Evolutionary conservation across 2,113 vertebrate species (phyloP).

Genomic region (Parus major): DNA sequence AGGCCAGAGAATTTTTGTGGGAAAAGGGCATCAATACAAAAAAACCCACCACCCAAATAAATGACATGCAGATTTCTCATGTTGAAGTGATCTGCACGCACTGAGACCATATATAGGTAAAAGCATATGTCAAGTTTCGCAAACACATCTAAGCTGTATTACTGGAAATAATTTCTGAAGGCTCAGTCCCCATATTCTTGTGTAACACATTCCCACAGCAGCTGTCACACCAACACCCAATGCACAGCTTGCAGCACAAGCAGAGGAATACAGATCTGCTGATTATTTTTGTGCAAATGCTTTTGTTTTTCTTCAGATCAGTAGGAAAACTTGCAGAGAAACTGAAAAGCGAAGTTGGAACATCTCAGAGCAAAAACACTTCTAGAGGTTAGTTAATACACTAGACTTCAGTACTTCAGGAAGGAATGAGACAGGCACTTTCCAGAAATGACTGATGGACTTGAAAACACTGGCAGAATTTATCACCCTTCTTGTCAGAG

Average conservation of each 20-base stretch:
- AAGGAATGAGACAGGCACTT: not conserved
- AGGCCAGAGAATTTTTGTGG: not conserved
- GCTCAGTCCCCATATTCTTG: not conserved
- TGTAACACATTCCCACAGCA: constrained; percentile 39
- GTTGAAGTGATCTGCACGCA: not conserved
- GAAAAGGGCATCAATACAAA: not conserved
- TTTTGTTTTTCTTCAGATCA: constrained; percentile 12
- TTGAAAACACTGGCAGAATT: not conserved
- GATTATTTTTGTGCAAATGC: constrained; percentile 4
- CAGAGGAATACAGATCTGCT: constrained; percentile 17
- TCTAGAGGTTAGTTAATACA: not conserved
- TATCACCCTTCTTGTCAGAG: not conserved
- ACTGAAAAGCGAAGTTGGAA: not conserved
- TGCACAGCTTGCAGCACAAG: not conserved
- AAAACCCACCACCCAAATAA: not conserved
- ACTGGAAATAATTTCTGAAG: constrained; percentile 49
- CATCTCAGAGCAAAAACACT: not conserved
- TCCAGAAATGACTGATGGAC: not conserved
- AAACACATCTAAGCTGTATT: not conserved
- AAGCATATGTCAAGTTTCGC: constrained; percentile 45
- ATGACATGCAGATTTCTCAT: constrained; percentile 32
- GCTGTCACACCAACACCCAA: constrained; percentile 49
- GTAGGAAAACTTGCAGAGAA: not conserved
- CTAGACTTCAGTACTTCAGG: not conserved
- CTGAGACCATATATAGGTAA: constrained; percentile 11